phyloP scores from a whole-genome alignment of 2,113 vertebrate genomes.

The Lota lota region DNA sequence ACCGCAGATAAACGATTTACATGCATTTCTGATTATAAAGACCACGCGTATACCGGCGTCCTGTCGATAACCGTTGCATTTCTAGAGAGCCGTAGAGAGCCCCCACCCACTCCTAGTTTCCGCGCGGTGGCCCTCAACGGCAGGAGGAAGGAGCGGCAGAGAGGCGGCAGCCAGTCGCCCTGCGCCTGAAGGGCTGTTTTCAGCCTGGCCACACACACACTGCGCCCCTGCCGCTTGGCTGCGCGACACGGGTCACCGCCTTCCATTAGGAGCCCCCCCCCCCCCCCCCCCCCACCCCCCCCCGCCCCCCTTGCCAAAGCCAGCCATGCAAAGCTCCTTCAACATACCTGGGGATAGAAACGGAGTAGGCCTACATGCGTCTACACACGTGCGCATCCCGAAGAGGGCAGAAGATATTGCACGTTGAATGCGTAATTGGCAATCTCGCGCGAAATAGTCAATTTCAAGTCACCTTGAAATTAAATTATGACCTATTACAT shows the following conservation, averaged over 20 bases:
- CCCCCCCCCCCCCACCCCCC: too few relatives aligned
- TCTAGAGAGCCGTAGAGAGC: slow-evolving; percentile 17
- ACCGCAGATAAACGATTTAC: neutral
- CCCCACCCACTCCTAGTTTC: slow-evolving; percentile 3
- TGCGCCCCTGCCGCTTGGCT: slow-evolving; percentile 68
- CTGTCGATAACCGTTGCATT: slow-evolving; percentile 21
- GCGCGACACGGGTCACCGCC: slow-evolving; percentile 72
- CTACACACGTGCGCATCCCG: slow-evolving; percentile 16
- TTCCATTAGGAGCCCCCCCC: slow-evolving; percentile 67
- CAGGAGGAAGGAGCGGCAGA: slow-evolving; percentile 40
- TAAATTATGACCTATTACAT: too few relatives aligned
- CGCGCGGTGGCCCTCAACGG: slow-evolving; percentile 43
- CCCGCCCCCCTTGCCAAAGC: slow-evolving; percentile 43
- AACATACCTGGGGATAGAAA: slow-evolving; percentile 43
- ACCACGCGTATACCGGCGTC: slow-evolving; percentile 14
- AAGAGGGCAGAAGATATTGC: slow-evolving; percentile 35
- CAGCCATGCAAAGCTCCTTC: slow-evolving; percentile 51
- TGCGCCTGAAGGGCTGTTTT: slow-evolving; percentile 74
- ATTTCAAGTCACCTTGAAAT: too few relatives aligned
- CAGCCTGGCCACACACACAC: slow-evolving; percentile 72
- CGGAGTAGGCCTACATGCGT: neutral
- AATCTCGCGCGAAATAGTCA: too few relatives aligned
- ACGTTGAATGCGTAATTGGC: neutral
- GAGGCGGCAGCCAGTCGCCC: slow-evolving; percentile 25
- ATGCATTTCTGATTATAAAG: slow-evolving; percentile 9